These are phyloP conservation scores for Pollenia angustigena DNA, from an alignment of 2,888 invertebrate genomes.

Conservation along the genomic window DNA sequence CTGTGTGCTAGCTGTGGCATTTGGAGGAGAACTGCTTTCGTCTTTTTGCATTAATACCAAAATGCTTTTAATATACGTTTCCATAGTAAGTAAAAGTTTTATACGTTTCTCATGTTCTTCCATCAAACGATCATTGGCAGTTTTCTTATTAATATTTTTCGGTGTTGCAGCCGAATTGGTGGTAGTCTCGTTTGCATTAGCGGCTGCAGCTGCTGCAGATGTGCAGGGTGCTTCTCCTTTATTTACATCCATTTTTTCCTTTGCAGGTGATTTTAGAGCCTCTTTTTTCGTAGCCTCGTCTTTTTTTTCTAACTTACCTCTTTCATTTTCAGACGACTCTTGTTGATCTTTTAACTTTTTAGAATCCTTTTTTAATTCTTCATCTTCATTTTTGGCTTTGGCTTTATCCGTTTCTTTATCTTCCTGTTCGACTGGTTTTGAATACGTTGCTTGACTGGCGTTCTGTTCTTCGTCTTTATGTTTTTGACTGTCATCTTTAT, in stretches of 20 bases:
- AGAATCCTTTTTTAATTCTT: slow-evolving; percentile 61
- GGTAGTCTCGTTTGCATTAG: slow-evolving; percentile 74
- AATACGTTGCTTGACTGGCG: slow-evolving; percentile 10
- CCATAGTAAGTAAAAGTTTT: slow-evolving; percentile 82
- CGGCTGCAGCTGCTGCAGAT: slow-evolving; percentile 70
- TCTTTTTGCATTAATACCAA: slow-evolving; percentile 82
- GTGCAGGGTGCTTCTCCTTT: slow-evolving; percentile 69
- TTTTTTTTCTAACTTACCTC: slow-evolving; percentile 64
- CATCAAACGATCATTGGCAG: slow-evolving; percentile 80
- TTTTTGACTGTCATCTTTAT: slow-evolving; percentile 48
- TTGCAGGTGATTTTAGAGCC: slow-evolving; percentile 54
- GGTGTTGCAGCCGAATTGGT: slow-evolving; percentile 34
- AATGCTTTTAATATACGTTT: slow-evolving; percentile 83
- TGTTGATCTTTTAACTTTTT: slow-evolving; percentile 64
- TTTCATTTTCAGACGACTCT: slow-evolving; percentile 32
- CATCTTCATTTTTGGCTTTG: slow-evolving; percentile 73
- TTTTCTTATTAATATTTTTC: slow-evolving; percentile 77
- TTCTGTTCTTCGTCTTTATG: slow-evolving; percentile 24
- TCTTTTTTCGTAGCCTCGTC: slow-evolving; percentile 58
- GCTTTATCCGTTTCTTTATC: slow-evolving; percentile 11
- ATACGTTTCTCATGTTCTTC: slow-evolving; percentile 82
- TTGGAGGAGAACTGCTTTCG: slow-evolving; percentile 72
- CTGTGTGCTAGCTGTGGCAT: slow-evolving; percentile 62
- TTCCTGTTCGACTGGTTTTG: slow-evolving; percentile 36
- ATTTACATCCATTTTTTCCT: slow-evolving; percentile 70